phyloP scores from a whole-genome alignment of 2,797 vertebrate species.

The Crax fasciolata region DNA sequence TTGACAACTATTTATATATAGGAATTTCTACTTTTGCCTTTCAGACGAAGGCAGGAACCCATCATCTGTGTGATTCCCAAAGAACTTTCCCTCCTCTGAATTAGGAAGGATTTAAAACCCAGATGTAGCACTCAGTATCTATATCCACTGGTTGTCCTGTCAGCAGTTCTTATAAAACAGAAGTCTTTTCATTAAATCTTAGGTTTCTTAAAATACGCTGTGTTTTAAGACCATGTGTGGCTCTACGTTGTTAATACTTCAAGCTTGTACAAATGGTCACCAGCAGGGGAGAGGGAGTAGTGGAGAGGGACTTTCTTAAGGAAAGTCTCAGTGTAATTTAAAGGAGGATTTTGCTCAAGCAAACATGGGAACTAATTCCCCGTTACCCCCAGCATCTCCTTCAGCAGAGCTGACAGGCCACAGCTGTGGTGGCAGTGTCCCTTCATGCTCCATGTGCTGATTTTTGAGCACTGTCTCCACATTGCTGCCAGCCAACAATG shows the following conservation, averaged over 20 bases:
- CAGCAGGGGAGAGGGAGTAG: not conserved
- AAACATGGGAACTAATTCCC: fast-evolving
- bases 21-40: not conserved
- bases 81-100: not conserved
- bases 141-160: not conserved
- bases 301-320: not conserved
- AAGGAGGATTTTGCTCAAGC: not conserved
- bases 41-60: not conserved
- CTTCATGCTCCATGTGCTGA: not conserved
- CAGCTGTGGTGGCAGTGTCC: not conserved
- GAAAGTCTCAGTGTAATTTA: not conserved
- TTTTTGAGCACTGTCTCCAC: not conserved
- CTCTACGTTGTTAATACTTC: not conserved
- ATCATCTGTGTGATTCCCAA: not conserved
- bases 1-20: not conserved
- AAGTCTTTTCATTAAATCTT: not conserved
- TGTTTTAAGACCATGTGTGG: not conserved
- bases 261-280: not conserved
- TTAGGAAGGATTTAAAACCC: not conserved
- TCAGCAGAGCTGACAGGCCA: fast-evolving
- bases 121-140: not conserved
- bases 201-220: not conserved
- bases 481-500: not conserved
- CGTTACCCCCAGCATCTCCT: not conserved
- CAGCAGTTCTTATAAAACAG: not conserved